phyloP scores from a whole-genome alignment of 2,113 vertebrate genomes.

The Furnarius figulus region DNA sequence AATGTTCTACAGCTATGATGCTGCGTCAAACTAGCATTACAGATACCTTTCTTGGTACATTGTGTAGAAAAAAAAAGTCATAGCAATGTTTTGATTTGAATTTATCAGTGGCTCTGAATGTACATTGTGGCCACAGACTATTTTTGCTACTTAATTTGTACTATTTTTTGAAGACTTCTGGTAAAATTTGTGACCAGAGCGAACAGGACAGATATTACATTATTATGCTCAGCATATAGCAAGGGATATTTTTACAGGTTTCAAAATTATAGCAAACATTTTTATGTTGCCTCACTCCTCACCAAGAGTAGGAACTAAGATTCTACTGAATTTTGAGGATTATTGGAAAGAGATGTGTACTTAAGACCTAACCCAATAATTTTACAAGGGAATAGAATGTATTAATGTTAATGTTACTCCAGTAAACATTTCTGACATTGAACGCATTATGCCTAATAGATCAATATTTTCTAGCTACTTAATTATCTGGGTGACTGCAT shows the following conservation, averaged over 20 bases:
- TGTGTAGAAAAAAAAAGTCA: neutral
- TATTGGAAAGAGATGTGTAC: neutral
- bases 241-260: neutral
- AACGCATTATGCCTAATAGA: neutral
- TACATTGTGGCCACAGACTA: neutral
- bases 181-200: neutral
- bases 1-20: neutral
- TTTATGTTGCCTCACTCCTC: neutral
- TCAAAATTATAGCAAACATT: neutral
- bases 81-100: neutral
- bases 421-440: conserved; percentile 8
- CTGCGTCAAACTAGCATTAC: neutral
- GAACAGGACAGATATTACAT: neutral
- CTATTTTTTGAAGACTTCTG: neutral
- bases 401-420: neutral
- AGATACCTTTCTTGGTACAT: neutral
- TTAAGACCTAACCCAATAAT: neutral
- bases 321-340: neutral
- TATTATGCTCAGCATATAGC: neutral
- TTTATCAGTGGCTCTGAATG: neutral
- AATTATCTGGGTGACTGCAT: conserved; percentile 45
- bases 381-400: neutral
- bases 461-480: conserved; percentile 45
- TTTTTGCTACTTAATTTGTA: too few species aligned
- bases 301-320: neutral